phyloP scores from a whole-genome alignment of 2,113 vertebrate species.

The Perca fluviatilis region DNA sequence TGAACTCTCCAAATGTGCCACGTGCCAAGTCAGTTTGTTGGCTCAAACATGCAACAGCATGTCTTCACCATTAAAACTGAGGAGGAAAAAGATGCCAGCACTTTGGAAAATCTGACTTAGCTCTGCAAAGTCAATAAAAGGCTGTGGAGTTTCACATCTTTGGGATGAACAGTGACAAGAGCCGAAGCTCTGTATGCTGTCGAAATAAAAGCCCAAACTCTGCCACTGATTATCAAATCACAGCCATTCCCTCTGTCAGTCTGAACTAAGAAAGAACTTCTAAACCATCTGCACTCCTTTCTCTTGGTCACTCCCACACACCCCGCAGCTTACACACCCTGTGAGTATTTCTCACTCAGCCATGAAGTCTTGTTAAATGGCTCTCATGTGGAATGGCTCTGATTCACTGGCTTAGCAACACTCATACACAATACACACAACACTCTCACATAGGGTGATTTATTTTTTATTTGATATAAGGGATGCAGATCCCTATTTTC shows the following conservation, averaged over 20 bases:
- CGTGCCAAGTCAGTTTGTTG: conserved; percentile 12
- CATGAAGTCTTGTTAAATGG: conserved; percentile 46
- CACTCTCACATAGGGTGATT: not conserved
- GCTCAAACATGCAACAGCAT: conserved; percentile 32
- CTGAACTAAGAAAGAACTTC: not conserved
- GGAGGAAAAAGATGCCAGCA: conserved; percentile 1
- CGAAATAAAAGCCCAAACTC: not conserved
- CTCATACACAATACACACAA: conserved; percentile 13
- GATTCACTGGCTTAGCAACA: conserved; percentile 49
- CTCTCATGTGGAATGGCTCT: conserved; percentile 25
- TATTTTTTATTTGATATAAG: not conserved
- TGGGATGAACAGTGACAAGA: not conserved
- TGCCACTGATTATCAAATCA: not conserved
- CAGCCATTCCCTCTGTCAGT: not conserved
- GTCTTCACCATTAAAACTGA: conserved; percentile 36
- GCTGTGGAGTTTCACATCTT: conserved; percentile 3
- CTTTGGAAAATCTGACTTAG: conserved; percentile 41
- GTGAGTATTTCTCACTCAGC: conserved; percentile 63
- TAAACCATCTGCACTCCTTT: not conserved
- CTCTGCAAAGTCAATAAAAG: conserved; percentile 8
- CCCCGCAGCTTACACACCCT: conserved; percentile 34
- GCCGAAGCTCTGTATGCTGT: conserved; percentile 4
- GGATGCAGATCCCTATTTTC: not conserved
- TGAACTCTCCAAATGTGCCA: conserved; percentile 36
- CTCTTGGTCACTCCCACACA: conserved; percentile 8